Conservation (phyloP, 2,888 invertebrate genomes). For the Uloborus plumipes region DNA sequence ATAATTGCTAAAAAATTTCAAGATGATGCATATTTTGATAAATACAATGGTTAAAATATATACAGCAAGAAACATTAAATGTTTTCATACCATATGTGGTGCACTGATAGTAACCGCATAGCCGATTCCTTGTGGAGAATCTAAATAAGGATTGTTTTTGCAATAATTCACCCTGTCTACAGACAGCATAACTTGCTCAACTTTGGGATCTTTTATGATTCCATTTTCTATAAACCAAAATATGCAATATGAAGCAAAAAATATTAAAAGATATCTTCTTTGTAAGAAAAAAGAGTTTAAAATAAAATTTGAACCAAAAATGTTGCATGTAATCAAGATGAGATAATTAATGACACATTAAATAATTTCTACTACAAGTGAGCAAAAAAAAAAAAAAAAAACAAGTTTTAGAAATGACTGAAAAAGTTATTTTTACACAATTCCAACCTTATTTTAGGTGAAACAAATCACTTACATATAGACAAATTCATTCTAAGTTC, state of each 20-base stretch:
- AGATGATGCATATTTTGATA: background rate
- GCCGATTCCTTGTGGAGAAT: conserved; percentile 94
- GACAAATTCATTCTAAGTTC: too few relatives aligned
- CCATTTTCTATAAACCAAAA: conserved; percentile 78
- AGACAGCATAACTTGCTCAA: conserved; percentile 84
- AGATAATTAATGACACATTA: too few relatives aligned
- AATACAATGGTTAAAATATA: background rate
- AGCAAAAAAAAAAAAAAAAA: too few relatives aligned
- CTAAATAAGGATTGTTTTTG: conserved; percentile 84
- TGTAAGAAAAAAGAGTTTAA: background rate
- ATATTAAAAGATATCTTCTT: background rate
- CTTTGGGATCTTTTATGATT: conserved; percentile 82
- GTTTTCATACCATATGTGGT: conserved; percentile 87
- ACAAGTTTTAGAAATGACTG: too few relatives aligned
- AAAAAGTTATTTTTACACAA: too few relatives aligned
- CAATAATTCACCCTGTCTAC: conserved; percentile 89
- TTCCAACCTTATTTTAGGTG: too few relatives aligned
- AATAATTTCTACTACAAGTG: too few relatives aligned
- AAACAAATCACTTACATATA: too few relatives aligned
- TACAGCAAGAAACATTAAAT: too few relatives aligned
- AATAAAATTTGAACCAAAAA: background rate
- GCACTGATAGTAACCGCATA: conserved; percentile 95
- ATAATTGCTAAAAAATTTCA: too few relatives aligned
- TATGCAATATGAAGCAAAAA: background rate
- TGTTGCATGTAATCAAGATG: background rate